A percentile compares a stretch with the other conserved stretches of the same genome.
Evolutionary conservation across 2,113 vertebrate genomes (phyloP).

Genomic region (Brienomyrus longianalis): DNA sequence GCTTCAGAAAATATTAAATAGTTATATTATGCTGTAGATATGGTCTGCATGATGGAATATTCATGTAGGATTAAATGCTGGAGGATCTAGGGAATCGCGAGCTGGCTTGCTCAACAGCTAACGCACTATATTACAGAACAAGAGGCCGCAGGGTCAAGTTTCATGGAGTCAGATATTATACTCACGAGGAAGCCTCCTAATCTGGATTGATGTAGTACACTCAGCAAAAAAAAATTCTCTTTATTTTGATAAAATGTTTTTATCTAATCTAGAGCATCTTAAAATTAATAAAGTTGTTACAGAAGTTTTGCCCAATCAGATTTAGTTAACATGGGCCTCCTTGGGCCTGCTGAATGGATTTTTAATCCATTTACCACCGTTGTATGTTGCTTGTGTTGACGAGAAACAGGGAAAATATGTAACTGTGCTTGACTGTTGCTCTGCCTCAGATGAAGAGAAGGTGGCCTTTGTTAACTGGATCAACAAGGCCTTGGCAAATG

Average conservation of each 20-base stretch:
- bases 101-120: not conserved
- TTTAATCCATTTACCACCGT: not conserved
- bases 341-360: not conserved
- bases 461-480: conserved; percentile 98
- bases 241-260: not conserved
- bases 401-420: not conserved
- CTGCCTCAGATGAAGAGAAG: conserved; percentile 84
- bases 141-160: not conserved
- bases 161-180: not conserved
- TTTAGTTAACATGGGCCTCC: not conserved
- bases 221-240: not conserved
- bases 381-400: not conserved
- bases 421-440: conserved; percentile 18
- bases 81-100: not conserved
- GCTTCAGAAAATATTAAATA: not conserved
- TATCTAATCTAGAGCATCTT: not conserved
- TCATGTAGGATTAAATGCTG: not conserved
- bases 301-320: not conserved
- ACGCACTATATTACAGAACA: not conserved
- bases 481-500: conserved; percentile 85
- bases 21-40: not conserved
- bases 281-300: not conserved
- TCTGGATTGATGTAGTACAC: not conserved
- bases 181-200: not conserved
- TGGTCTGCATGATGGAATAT: not conserved